Base-by-base conservation (phyloP, 2,113 vertebrate species). In the Myotis brandtii region DNA sequence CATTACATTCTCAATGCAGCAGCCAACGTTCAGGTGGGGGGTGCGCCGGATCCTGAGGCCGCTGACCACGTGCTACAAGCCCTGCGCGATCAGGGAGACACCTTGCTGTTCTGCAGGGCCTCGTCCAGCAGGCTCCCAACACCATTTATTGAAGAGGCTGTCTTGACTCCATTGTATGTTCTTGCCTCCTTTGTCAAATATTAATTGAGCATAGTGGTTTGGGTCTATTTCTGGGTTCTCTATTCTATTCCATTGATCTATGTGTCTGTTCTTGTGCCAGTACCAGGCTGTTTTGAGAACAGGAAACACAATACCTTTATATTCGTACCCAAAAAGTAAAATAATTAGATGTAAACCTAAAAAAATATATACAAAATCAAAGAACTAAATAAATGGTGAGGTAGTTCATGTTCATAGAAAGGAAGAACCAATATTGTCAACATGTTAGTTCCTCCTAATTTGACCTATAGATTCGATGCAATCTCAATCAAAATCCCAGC, bases 1-100 rank as follows among this genome's bases (percentile, higher is more conserved):
- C 7, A 96, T 79, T 85, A 87, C 91, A 0, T 99, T 98, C 96
- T 98, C 98, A 70, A 99, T 70, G 79, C 93, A 98, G 96, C 98
- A 99, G 50, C 96, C 96, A 17, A 98, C 96, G 2, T 97, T 93
- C 95, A 97, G 59, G 23, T 54, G 23, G 6, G 97, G 54, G 12
- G 75, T 25, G 67, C 89, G 21, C 9, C 82, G 59, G 56, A 98
- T 37, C 7, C 37, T 97, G 79, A 99, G 90, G 0, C 94, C 94
- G 34, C 98, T 98, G 66, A 96, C 70, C 92, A 98, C 91, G 0
- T 96, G 94, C 14, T 98, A 98, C 40, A 98, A 82, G 85, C 98
- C 98, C 2, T 0, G 97, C 0, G 0, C 0, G 0, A 6, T 98
- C 89, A 66, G 0, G 0, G 0, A 30, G 85, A 95, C 96, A 0